Evolutionary conservation across 2,888 invertebrate genomes (phyloP).

Genomic region (Diarsia dahlii): DNA sequence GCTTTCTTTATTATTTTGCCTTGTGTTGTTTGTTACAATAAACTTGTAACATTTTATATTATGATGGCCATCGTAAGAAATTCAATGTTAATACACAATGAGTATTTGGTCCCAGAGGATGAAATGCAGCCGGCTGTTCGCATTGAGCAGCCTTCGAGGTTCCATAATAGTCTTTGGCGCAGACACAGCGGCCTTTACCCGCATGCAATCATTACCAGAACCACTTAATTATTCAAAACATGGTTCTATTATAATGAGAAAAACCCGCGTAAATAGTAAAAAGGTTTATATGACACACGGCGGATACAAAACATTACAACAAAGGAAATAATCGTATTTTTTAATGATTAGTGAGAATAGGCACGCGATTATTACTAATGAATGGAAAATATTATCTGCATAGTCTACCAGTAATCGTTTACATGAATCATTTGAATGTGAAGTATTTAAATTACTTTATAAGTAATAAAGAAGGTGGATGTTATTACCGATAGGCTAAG

Average conservation of each 20-base stretch:
- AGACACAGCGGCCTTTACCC: conserved; percentile 71
- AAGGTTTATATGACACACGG: conserved; percentile 56
- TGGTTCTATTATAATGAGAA: conserved; percentile 63
- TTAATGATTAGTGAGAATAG: conserved; percentile 58
- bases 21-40: conserved; percentile 29
- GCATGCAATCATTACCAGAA: conserved; percentile 71
- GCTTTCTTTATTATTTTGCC: conserved; percentile 21
- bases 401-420: conserved; percentile 39
- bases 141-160: conserved; percentile 73
- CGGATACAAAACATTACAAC: conserved; percentile 63
- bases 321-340: conserved; percentile 65
- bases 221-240: conserved; percentile 70
- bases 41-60: conserved; percentile 25
- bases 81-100: conserved; percentile 55
- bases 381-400: conserved; percentile 73
- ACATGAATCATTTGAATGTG: conserved; percentile 62
- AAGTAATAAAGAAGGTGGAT: conserved; percentile 41
- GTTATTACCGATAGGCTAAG: conserved; percentile 25
- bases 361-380: conserved; percentile 61
- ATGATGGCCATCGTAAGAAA: conserved; percentile 32
- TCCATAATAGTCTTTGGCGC: conserved; percentile 71
- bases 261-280: conserved; percentile 60
- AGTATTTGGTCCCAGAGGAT: conserved; percentile 72
- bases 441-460: conserved; percentile 54
- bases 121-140: conserved; percentile 64